Evolutionary conservation across 1,140 invertebrate species (phyloP).

Genomic region (Coelopa frigida): DNA sequence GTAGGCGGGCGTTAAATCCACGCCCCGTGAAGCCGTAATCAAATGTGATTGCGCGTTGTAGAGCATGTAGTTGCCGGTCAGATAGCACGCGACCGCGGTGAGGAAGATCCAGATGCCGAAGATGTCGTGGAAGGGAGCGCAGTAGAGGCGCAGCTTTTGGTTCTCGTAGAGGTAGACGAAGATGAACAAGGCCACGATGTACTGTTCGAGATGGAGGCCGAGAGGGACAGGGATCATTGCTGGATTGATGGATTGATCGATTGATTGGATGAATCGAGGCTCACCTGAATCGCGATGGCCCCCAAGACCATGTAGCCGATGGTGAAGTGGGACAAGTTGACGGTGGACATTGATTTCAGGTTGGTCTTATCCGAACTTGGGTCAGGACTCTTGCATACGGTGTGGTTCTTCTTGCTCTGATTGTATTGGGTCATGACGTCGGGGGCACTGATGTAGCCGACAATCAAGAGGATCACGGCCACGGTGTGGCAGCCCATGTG

Average conservation of each 20-base stretch:
- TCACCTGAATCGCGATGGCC: neutral
- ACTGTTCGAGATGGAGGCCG: neutral
- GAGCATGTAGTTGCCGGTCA: slow-evolving; percentile 4
- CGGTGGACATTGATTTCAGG: neutral
- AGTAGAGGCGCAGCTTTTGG: neutral
- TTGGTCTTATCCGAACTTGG: too few relatives aligned
- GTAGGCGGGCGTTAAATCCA: neutral
- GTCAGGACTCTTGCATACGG: too few relatives aligned
- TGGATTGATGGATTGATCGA: neutral
- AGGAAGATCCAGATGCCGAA: slow-evolving; percentile 2
- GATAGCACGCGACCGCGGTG: neutral
- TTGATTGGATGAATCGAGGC: neutral
- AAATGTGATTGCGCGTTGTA: too few relatives aligned
- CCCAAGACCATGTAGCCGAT: neutral
- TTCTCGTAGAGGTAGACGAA: neutral
- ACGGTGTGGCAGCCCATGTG: neutral
- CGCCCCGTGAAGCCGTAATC: too few relatives aligned
- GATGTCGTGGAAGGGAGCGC: slow-evolving; percentile 5
- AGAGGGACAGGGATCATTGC: neutral
- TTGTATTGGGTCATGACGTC: neutral
- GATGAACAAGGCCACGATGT: neutral
- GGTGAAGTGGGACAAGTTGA: neutral
- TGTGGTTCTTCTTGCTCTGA: too few relatives aligned
- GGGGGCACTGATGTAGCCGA: neutral
- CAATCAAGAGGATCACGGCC: neutral